Evolutionary conservation across 2,113 vertebrate species (phyloP), one percentile per base, ranked within the genome.

Genomic region (Hylia prasina): DNA sequence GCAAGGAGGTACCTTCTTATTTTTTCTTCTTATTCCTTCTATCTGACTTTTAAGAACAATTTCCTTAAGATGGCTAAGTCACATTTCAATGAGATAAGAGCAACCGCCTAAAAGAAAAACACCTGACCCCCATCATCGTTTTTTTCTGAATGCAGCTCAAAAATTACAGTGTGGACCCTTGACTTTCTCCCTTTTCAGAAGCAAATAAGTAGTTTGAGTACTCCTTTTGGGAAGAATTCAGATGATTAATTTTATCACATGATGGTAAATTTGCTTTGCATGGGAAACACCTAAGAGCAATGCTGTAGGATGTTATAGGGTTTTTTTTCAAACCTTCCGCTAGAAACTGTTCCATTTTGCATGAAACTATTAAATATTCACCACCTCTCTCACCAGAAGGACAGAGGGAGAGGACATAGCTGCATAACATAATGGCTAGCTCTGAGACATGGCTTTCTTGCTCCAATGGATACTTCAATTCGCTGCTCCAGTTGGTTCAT

Each of bases 351-450:
- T 93, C 35, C 39, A 92, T 94, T 95, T 92, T 95, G 51, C 65
- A 92, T 92, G 56, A 89, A 87, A 68, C 18, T 89, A 91, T 94
- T 89, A 94, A 95, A 94, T 92, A 97, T 95, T 97, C 64, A 96
- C 39, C 14, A 81, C 14, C 24, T 64, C 9, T 1, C n/a, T 82
- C 70, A 64, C 22, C 37, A 65, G 72, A 72, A 85, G 7, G 30
- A 28, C 20, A 71, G 39, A 78, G 44, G 9, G 35, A 92, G 51
- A 28, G 11, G 75, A 83, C 44, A 77, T 63, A 65, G 61, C 47
- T 78, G 35, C 44, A 33, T 87, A 89, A 63, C 56, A 33, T 84
- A 84, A 71, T 60, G 60, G 40, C 20, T 91, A 60, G 15, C 40
- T 89, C 25, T 89, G 48, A 95, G 77, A 87, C 77, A 10, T 68